Percentiles rank a stretch among this genome's conserved stretches.
These are phyloP conservation scores for Synodontis membranacea DNA, from an alignment of 2,113 vertebrate species.

Conservation along the genomic window DNA sequence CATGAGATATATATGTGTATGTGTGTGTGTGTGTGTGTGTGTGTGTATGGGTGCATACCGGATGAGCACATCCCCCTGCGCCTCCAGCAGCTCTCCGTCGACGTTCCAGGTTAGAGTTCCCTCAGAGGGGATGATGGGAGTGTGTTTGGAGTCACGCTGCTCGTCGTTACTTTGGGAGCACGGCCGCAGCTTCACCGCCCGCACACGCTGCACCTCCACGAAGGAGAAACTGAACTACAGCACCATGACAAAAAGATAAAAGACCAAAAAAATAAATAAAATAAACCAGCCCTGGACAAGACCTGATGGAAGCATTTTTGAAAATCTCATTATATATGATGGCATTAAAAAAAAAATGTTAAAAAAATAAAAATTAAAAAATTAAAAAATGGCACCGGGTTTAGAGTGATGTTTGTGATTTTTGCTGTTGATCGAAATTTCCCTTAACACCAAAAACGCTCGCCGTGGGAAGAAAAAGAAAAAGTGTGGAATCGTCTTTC, in stretches of 20 bases:
- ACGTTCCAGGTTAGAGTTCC: conserved; percentile 80
- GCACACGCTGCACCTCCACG: conserved; percentile 79
- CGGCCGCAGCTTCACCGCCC: conserved; percentile 75
- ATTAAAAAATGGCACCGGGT: not conserved
- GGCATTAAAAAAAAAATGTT: not conserved
- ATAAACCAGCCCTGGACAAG: not conserved
- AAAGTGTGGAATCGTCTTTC: not conserved
- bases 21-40: conserved; percentile 1
- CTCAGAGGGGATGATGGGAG: conserved; percentile 61
- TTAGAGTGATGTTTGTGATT: not conserved
- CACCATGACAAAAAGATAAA: not conserved
- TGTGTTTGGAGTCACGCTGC: conserved; percentile 30
- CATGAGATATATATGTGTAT: not conserved
- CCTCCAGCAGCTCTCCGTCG: conserved; percentile 81
- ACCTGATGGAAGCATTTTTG: not conserved
- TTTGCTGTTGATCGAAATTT: not conserved
- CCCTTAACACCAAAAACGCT: not conserved
- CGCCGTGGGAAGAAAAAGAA: not conserved
- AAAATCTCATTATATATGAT: not conserved
- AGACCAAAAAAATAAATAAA: not conserved
- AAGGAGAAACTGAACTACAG: conserved; percentile 83
- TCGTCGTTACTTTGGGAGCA: conserved; percentile 49
- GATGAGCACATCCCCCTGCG: conserved; percentile 73
- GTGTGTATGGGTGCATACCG: conserved; percentile 63
- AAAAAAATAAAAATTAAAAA: no score